Base-by-base conservation (phyloP, 1,140 invertebrate species). In the Octopus bimaculoides region DNA sequence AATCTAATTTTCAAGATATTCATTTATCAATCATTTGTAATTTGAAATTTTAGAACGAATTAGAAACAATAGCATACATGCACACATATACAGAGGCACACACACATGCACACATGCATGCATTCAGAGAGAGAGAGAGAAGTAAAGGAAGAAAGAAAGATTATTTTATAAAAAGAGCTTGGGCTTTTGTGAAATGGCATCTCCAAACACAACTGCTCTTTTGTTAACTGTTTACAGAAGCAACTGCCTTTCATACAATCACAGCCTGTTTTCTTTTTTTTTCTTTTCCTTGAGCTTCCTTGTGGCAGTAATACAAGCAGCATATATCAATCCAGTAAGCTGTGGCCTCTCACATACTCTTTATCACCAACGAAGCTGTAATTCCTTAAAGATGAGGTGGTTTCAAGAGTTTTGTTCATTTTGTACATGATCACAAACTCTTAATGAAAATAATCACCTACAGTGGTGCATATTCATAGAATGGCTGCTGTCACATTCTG, bases 401-500 rank as follows among this genome's bases (percentile, higher is more conserved):
- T n/a, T 12, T 9, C 17, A 61, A 61, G 56, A 12, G 26, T 14
- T 71, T 17, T 20, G 17, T 20, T 14, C 8, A 14, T 71, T 14
- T 71, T 14, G 17, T n/a, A 71, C 26, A 41, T 41, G 26, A 41
- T 41, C 26, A 41, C 26, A 2, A 41, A 41, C 26, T 41, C 26
- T 41, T 41, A 41, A 41, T 41, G 26, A 41, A 41, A 41, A 41
- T 41, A 41, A 41, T 41, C 26, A 41, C 26, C 26, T 71, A 20
- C 66, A 71, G 17, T 71, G 14, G 17, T 14, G 66, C 17, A 71
- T 71, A 71, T 71, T 20, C 17, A 20, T 20, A 71, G 17, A 20
- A 71, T 14, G 26, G 66, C 26, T n/a, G 66, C 17, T 71, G 66
- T 71, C 66, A 84, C 79, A 82, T 82, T 52, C 84, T 81, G 81